phyloP scores from a whole-genome alignment of 2,888 invertebrate genomes.

The Harpagoxenus sublaevis region DNA sequence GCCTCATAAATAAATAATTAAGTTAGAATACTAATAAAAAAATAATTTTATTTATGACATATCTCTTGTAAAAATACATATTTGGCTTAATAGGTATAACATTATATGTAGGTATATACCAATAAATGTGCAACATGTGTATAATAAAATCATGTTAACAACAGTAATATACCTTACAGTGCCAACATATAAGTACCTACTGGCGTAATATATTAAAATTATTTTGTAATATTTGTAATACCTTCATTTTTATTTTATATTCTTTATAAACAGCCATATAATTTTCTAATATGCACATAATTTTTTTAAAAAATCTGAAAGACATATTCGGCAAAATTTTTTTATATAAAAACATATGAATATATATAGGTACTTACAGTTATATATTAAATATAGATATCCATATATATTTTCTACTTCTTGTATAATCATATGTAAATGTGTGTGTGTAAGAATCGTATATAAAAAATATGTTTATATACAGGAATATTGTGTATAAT shows the following conservation, averaged over 20 bases:
- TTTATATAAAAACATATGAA: too few species aligned
- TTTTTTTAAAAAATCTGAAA: background rate
- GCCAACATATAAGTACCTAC: background rate
- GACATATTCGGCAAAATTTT: background rate
- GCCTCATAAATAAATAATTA: background rate
- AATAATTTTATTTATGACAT: background rate
- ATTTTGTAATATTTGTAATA: background rate
- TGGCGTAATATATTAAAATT: background rate
- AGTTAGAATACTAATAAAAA: background rate
- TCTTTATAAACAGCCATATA: background rate
- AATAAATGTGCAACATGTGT: background rate
- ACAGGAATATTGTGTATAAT: too few species aligned
- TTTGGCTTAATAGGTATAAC: background rate
- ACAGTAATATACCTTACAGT: too few species aligned
- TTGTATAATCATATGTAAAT: too few species aligned
- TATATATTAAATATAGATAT: too few species aligned
- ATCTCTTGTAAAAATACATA: background rate
- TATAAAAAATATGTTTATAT: too few species aligned
- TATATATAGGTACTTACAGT: too few species aligned
- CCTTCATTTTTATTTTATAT: background rate
- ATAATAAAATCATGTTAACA: background rate
- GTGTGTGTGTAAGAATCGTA: too few species aligned
- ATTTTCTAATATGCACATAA: background rate
- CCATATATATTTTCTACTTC: too few species aligned
- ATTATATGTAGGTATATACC: background rate